phyloP scores from a whole-genome alignment of 2,797 vertebrate genomes.

The Pipistrellus pygmaeus region DNA sequence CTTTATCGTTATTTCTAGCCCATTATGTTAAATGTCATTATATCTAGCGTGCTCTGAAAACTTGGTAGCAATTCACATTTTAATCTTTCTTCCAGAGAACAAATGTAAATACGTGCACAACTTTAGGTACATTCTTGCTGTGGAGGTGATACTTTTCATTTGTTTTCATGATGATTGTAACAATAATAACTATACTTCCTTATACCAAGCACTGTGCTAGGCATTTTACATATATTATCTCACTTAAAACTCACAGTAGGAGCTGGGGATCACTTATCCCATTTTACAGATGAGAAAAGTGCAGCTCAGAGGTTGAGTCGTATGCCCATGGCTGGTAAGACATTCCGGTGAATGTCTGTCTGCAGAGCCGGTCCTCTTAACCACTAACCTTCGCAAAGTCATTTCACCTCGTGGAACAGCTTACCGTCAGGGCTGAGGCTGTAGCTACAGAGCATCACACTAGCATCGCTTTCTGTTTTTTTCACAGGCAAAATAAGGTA shows the following conservation, averaged over 20 bases:
- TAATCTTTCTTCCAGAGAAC: conserved; percentile 46
- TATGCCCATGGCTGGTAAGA: too few species aligned
- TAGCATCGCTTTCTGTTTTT: not conserved
- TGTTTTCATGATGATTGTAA: not conserved
- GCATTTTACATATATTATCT: not conserved
- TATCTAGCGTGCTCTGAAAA: conserved; percentile 24
- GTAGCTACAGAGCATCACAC: not conserved
- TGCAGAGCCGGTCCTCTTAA: not conserved
- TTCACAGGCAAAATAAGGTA: conserved; percentile 46
- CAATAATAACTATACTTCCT: not conserved
- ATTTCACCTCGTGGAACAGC: not conserved
- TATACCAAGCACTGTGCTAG: not conserved
- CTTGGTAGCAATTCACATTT: not conserved
- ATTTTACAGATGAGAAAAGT: conserved; percentile 29
- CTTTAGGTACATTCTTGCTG: not conserved
- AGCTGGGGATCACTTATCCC: not conserved
- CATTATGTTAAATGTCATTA: not conserved
- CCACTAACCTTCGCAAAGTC: not conserved
- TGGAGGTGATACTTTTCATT: not conserved
- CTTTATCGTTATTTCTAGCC: not conserved
- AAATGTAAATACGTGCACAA: not conserved
- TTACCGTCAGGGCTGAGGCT: not conserved
- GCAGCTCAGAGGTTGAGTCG: not conserved
- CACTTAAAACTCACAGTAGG: conserved; percentile 12
- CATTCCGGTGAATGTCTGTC: not conserved